Base-by-base conservation (phyloP, 2,797 vertebrate species). In the Epinephelus awoara region DNA sequence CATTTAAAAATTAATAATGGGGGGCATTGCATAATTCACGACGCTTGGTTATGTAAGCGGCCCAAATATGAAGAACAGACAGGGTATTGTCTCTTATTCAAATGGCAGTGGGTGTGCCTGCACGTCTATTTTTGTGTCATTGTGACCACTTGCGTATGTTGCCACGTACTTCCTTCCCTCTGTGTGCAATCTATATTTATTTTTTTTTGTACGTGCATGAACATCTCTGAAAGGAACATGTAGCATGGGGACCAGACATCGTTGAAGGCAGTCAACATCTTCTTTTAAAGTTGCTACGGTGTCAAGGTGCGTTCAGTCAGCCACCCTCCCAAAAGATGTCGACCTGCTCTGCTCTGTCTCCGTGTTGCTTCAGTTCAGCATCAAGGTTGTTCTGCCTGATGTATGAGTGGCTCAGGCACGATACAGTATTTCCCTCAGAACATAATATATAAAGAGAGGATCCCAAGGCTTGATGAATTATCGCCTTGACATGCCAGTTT, bases 1-100 rank as follows among this genome's bases (percentile, higher is more conserved):
- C 19, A 42, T 90, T 95, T 82, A 94, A 95, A 93, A 91, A 89
- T 93, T 86, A 47, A 94, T 90, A 84, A 77, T 34, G 6, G 68
- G 76, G 59, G 6, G 49, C 18, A 77, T 92, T 94, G 79, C 73
- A 77, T 93, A 93, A 94, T 92, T 80, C 77, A 90, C 69, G 61
- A 67, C 11, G 17, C 68, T 55, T 80, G 69, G 82, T 95, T 95
- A 93, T 83, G 84, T 85, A 95, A 95, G 89, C 21, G 65, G 69
- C 85, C 85, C 75, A 78, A 88, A 92, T 93, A 76, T 68, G 59
- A 85, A 57, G 57, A 74, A 76, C 77, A 89, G 77, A 85, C 40
- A 62, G 62, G 58, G 65, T 75, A 86, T 84, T 92, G 89, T 92
- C 75, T 90, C 75, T 57, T 68, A 72, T 29, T 66, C 34, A 75